These are phyloP conservation scores for Aphelinus atriplicis DNA, from an alignment of 1,140 invertebrate species.

Conservation along the genomic window DNA sequence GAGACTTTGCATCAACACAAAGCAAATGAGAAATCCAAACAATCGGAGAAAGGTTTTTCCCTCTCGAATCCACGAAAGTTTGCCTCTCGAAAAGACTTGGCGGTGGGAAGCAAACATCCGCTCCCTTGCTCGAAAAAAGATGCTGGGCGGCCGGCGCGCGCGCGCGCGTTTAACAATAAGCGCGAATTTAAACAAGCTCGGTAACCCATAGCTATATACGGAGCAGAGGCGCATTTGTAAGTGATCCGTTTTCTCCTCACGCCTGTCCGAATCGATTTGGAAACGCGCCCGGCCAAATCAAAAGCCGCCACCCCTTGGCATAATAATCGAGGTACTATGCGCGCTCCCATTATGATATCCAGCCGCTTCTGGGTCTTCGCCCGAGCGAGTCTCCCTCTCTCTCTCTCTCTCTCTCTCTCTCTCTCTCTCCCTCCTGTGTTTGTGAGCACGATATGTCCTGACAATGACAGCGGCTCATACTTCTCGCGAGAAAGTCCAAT, in stretches of 20 bases:
- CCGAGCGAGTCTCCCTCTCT: neutral
- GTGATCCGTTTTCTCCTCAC: constrained; percentile 36
- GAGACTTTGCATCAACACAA: too few species aligned
- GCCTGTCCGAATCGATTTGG: constrained; percentile 40
- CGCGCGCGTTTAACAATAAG: neutral
- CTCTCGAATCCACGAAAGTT: too few species aligned
- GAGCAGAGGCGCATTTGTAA: constrained; percentile 11
- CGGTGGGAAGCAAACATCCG: too few species aligned
- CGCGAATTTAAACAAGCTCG: too few species aligned
- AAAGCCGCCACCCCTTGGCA: constrained; percentile 35
- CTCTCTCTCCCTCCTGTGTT: neutral
- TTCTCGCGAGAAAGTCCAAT: too few species aligned
- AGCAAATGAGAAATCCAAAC: too few species aligned
- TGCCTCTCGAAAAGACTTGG: too few species aligned
- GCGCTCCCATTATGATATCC: constrained; percentile 15
- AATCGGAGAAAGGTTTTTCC: too few species aligned
- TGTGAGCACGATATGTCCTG: neutral
- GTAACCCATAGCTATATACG: too few species aligned
- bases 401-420: neutral
- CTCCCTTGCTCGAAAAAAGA: too few species aligned
- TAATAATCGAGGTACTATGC: constrained; percentile 26
- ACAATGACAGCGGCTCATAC: neutral
- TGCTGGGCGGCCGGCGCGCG: neutral
- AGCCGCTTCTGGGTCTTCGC: neutral
- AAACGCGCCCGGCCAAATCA: constrained; percentile 2